These are phyloP conservation scores for Sebastes iracundus DNA, from an alignment of 2,797 vertebrate genomes.

Conservation along the genomic window DNA sequence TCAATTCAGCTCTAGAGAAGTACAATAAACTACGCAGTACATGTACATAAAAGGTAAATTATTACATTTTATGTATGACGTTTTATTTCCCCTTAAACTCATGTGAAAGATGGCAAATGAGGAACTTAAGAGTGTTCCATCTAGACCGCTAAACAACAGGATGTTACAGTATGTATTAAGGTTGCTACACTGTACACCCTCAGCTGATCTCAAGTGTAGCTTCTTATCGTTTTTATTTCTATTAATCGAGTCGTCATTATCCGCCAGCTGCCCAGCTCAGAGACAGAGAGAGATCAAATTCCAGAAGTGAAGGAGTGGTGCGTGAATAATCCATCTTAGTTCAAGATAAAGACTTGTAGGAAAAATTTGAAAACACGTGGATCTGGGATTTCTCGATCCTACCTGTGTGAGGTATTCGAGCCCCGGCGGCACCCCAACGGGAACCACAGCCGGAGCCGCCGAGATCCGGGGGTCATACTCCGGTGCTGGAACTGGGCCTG, in stretches of 20 bases:
- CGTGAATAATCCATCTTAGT: background rate
- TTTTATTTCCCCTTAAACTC: background rate
- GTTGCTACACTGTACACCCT: background rate
- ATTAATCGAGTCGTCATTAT: background rate
- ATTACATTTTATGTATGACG: background rate
- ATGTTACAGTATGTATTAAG: too few relatives aligned
- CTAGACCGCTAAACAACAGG: fast-evolving
- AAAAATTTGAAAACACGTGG: background rate
- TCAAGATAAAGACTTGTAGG: background rate
- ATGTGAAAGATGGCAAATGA: background rate
- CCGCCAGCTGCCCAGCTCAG: background rate
- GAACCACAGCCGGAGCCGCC: slow-evolving; percentile 29
- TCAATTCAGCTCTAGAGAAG: background rate
- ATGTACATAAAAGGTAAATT: background rate
- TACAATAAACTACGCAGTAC: background rate
- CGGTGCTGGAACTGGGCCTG: slow-evolving; percentile 35
- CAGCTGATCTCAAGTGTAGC: background rate
- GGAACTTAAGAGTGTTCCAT: background rate
- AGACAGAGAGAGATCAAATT: background rate
- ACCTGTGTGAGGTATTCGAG: slow-evolving; percentile 91
- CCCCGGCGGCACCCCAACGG: slow-evolving; percentile 84
- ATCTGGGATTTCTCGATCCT: background rate
- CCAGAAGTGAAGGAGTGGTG: background rate
- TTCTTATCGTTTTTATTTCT: background rate
- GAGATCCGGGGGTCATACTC: slow-evolving; percentile 60